Evolutionary conservation across 2,888 invertebrate genomes (phyloP).

Genomic region (Tetragnatha montana): DNA sequence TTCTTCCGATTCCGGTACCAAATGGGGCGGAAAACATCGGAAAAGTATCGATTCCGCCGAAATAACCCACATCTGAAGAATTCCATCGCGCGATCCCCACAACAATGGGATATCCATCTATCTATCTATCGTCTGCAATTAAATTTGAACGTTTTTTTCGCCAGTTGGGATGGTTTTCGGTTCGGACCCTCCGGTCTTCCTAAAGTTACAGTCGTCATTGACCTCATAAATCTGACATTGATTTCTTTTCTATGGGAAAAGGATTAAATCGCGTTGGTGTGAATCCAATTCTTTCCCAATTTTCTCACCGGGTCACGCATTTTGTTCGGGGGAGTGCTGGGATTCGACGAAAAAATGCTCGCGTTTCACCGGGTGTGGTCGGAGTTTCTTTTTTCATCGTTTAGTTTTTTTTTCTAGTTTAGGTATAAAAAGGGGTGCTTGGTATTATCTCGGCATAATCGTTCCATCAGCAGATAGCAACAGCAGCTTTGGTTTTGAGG

Average conservation of each 20-base stretch:
- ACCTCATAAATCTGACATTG: constrained; percentile 44
- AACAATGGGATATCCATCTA: not conserved
- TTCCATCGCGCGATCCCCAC: not conserved
- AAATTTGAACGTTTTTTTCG: constrained; percentile 9
- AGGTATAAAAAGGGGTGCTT: not conserved
- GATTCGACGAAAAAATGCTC: not conserved
- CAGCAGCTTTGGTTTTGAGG: constrained; percentile 19
- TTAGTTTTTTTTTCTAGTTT: not conserved
- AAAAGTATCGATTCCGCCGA: not conserved
- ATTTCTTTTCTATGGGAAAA: not conserved
- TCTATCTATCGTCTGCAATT: not conserved
- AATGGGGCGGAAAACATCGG: not conserved
- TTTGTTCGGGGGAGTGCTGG: not conserved
- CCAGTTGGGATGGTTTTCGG: not conserved
- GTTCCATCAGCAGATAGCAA: constrained; percentile 1
- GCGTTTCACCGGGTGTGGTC: not conserved
- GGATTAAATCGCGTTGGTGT: not conserved
- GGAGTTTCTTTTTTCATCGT: not conserved
- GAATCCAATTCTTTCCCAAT: not conserved
- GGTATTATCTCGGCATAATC: not conserved
- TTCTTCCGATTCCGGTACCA: not conserved
- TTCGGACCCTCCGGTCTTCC: constrained; percentile 4
- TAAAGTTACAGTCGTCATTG: constrained; percentile 32
- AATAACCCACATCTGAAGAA: not conserved
- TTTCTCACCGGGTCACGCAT: constrained; percentile 9